phyloP scores from a whole-genome alignment of 2,888 invertebrate species.

The Pristionchus arcanus region DNA sequence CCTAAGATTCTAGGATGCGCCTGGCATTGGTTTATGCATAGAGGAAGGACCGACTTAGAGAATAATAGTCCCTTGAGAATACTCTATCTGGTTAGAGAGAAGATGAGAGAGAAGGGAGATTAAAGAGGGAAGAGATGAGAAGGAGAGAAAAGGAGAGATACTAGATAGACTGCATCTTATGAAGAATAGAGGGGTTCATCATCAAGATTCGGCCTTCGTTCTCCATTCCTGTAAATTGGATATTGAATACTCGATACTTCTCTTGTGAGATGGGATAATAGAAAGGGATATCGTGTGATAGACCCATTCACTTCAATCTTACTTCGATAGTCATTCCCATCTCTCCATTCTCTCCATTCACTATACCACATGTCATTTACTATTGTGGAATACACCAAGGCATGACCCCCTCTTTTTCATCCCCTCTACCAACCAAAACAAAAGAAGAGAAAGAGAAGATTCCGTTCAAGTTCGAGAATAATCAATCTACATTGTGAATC shows the following conservation, averaged over 20 bases:
- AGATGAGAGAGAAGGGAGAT: background rate
- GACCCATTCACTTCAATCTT: background rate
- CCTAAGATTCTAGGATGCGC: constrained; percentile 40
- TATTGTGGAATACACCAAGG: background rate
- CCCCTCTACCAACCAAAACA: background rate
- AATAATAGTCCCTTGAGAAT: constrained; percentile 44
- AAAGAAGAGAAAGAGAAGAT: background rate
- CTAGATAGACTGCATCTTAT: background rate
- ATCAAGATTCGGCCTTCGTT: constrained; percentile 26
- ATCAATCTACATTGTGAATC: background rate
- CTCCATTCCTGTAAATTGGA: constrained; percentile 41
- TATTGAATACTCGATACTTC: background rate
- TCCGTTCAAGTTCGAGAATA: background rate
- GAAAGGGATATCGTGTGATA: background rate
- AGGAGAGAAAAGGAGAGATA: background rate
- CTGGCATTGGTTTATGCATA: constrained; percentile 46
- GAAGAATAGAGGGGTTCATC: background rate
- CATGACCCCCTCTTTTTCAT: background rate
- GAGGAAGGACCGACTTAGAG: constrained; percentile 33
- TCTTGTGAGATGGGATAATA: background rate
- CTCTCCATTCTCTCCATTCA: background rate
- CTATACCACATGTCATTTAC: constrained; percentile 4
- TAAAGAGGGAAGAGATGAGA: constrained; percentile 7
- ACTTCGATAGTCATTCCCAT: background rate
- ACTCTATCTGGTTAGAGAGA: constrained; percentile 31